phyloP scores from a whole-genome alignment of 2,797 vertebrate genomes.

The Enteromius thamalakanensis region DNA sequence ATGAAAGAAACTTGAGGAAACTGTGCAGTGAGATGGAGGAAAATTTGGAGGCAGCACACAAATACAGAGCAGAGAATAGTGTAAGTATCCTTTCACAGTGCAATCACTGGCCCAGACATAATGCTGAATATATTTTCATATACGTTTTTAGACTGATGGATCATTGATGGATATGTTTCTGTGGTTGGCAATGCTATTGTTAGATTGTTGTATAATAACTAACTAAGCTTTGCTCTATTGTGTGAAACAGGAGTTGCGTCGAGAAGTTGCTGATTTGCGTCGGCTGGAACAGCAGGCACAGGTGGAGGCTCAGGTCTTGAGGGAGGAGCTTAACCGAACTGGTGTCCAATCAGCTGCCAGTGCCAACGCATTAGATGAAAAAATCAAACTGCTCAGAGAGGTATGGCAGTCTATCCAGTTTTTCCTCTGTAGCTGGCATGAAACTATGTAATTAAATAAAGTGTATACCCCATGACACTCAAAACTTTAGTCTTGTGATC shows the following conservation, averaged over 20 bases:
- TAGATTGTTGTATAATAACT: conserved; percentile 1
- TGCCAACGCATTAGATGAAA: conserved; percentile 70
- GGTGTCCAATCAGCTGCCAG: conserved; percentile 55
- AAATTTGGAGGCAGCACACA: conserved; percentile 67
- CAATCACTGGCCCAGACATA: neutral
- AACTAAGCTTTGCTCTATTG: conserved; percentile 4
- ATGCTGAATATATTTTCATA: neutral
- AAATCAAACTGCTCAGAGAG: conserved; percentile 74
- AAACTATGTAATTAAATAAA: neutral
- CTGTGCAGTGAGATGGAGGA: conserved; percentile 71
- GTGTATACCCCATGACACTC: neutral
- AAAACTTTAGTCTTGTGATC: neutral
- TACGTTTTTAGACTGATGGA: neutral
- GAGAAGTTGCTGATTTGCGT: conserved; percentile 68
- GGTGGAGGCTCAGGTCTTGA: conserved; percentile 71
- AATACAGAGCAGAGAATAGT: conserved; percentile 70
- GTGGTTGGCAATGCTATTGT: neutral
- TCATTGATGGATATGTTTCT: neutral
- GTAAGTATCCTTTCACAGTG: conserved; percentile 62
- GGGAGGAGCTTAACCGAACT: conserved; percentile 66
- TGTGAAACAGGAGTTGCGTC: conserved; percentile 71
- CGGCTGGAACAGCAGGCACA: conserved; percentile 69
- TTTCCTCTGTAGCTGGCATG: neutral
- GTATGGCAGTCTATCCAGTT: conserved; percentile 55
- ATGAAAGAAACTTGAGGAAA: conserved; percentile 70